These are phyloP conservation scores for Cheilosia scutellata DNA, from an alignment of 2,888 invertebrate species.

Conservation along the genomic window DNA sequence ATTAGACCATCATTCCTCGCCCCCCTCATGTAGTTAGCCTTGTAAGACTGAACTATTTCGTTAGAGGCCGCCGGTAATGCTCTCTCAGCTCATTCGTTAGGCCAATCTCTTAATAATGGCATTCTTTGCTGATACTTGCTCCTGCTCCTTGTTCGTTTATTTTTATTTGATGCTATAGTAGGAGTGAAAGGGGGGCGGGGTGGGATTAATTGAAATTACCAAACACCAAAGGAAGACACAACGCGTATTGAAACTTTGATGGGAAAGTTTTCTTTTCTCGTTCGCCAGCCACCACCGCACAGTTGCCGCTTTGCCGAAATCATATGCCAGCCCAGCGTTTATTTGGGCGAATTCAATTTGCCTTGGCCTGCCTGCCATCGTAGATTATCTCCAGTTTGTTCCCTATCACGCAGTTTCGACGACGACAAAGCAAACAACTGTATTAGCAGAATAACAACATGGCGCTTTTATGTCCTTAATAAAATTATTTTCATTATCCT, in stretches of 20 bases:
- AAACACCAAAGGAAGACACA: slow-evolving; percentile 5
- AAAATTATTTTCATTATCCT: slow-evolving; percentile 71
- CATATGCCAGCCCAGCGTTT: background rate
- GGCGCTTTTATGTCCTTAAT: slow-evolving; percentile 62
- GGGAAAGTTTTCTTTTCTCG: slow-evolving; percentile 38
- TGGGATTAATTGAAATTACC: slow-evolving; percentile 54
- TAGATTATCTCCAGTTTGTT: slow-evolving; percentile 53
- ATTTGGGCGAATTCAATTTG: slow-evolving; percentile 64
- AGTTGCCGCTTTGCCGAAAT: background rate
- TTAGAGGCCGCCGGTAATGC: slow-evolving; percentile 36
- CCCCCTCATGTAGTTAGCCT: background rate
- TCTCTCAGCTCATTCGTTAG: slow-evolving; percentile 47
- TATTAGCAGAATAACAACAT: slow-evolving; percentile 48
- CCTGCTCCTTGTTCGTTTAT: background rate
- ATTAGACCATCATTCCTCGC: slow-evolving; percentile 49
- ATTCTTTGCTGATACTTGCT: background rate
- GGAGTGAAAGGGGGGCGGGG: too few species aligned
- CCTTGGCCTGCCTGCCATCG: slow-evolving; percentile 56
- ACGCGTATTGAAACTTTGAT: slow-evolving; percentile 22
- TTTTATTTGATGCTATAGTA: background rate
- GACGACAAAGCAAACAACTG: slow-evolving; percentile 35
- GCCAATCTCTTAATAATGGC: slow-evolving; percentile 32
- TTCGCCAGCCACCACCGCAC: too few species aligned
- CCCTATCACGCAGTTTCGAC: slow-evolving; percentile 22
- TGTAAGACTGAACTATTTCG: slow-evolving; percentile 19